A percentile compares a stretch with the other conserved stretches of the same genome.
Evolutionary conservation across 2,888 invertebrate genomes (phyloP).

Genomic region (Erebia aethiops): DNA sequence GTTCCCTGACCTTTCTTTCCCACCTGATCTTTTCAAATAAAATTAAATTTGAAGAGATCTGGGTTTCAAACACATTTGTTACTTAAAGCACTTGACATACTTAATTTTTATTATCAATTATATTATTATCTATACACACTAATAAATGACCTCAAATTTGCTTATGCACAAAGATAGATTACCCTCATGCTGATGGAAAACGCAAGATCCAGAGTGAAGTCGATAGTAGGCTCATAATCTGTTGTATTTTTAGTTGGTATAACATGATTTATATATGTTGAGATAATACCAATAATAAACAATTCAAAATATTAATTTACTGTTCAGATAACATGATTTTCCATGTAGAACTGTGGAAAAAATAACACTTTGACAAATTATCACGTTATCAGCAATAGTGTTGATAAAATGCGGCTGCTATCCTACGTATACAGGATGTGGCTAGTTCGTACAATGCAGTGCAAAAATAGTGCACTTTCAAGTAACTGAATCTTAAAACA

Average conservation of each 20-base stretch:
- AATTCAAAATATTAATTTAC: not conserved
- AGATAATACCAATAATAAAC: not conserved
- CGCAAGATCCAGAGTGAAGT: too few species aligned
- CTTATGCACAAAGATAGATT: not conserved
- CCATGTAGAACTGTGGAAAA: not conserved
- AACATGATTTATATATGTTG: not conserved
- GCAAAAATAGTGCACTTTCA: not conserved
- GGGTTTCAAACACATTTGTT: too few species aligned
- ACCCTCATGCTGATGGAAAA: not conserved
- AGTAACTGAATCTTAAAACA: not conserved
- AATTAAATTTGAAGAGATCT: too few species aligned
- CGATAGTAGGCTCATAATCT: not conserved
- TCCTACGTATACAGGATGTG: slow-evolving; percentile 19
- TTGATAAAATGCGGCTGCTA: slow-evolving; percentile 22
- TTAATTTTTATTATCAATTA: too few species aligned
- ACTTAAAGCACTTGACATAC: too few species aligned
- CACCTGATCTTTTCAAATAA: too few species aligned
- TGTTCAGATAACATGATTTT: not conserved
- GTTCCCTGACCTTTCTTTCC: too few species aligned
- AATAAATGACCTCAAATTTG: not conserved
- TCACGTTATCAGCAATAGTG: slow-evolving; percentile 12
- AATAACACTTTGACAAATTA: slow-evolving; percentile 3
- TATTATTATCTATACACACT: not conserved
- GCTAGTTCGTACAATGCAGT: slow-evolving; percentile 2
- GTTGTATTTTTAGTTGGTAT: not conserved